Conservation (phyloP, 2,797 vertebrate genomes). For the Cossypha heuglini region DNA sequence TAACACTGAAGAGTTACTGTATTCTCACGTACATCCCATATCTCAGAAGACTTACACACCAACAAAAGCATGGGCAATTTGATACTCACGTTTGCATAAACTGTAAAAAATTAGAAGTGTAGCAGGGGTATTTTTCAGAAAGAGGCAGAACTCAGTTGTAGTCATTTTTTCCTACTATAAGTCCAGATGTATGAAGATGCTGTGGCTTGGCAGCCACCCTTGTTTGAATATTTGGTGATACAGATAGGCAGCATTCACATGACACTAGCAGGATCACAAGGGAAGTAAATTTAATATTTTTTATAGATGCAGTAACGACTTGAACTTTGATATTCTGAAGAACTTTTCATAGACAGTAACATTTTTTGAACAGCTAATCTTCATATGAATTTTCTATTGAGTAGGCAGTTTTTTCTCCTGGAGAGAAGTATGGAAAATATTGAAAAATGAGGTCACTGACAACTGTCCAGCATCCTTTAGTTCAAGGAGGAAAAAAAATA, state of each 20-base stretch:
- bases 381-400: background rate
- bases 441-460: background rate
- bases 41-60: background rate
- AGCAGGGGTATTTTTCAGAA: background rate
- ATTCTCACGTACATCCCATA: background rate
- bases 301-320: background rate
- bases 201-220: background rate
- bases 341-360: background rate
- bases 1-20: background rate
- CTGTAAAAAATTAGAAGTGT: background rate
- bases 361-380: background rate
- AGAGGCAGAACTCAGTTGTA: background rate
- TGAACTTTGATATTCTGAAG: background rate
- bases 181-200: background rate
- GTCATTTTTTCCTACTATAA: background rate
- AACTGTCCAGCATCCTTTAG: background rate
- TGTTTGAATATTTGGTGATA: background rate
- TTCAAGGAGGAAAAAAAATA: background rate
- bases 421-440: background rate
- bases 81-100: background rate
- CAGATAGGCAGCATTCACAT: background rate
- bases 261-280: background rate
- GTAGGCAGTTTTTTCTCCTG: background rate
- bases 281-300: background rate
- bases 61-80: background rate